Evolutionary conservation across 2,888 invertebrate species (phyloP), one percentile per base, ranked within the genome.

Genomic region (Cerceris rybyensis): DNA sequence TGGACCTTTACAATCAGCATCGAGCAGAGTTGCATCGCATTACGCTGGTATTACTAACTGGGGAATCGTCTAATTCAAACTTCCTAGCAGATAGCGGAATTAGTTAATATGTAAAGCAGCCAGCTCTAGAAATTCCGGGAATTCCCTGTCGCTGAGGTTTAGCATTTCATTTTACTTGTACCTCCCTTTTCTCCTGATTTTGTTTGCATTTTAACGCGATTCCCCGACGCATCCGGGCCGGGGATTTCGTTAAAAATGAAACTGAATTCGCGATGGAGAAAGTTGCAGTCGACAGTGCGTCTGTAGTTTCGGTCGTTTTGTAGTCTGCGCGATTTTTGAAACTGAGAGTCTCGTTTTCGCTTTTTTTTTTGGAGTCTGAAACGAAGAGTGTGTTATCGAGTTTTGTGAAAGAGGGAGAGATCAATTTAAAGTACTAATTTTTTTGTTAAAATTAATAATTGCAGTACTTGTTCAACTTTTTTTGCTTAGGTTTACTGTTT

Each of bases 61-160:
- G 84, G 84, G 81, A 84, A 82, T 75, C 82, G 81, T 84, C 84
- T 84, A 84, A 84, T 84, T 78, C 84, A 77, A 84, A 84, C 84
- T 84, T 84, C 73, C 75, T 61, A 59, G 64, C 76, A 75, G 81
- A 84, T 75, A 80, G 75, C 64, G 68, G 75, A 84, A 84, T 84
- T 84, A 84, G 84, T 84, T 84, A 84, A 84, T 84, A 84, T 84
- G 84, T 81, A 84, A 84, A 84, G 75, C 82, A 84, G 83, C 57
- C 78, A 50, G 54, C 55, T 72, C 70, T 58, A 64, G 71, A 73
- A 78, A 78, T 83, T 73, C 78, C 73, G 42, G 80, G 68, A 81
- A 83, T 82, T 78, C 78, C 70, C 72, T 73, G 78, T 75, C 83
- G 71, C 49, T 54, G 43, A 59, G 54, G 64, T 78, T 58, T 52